Evolutionary conservation across 2,888 invertebrate species (phyloP).

Genomic region (Xestobium rufovillosum): DNA sequence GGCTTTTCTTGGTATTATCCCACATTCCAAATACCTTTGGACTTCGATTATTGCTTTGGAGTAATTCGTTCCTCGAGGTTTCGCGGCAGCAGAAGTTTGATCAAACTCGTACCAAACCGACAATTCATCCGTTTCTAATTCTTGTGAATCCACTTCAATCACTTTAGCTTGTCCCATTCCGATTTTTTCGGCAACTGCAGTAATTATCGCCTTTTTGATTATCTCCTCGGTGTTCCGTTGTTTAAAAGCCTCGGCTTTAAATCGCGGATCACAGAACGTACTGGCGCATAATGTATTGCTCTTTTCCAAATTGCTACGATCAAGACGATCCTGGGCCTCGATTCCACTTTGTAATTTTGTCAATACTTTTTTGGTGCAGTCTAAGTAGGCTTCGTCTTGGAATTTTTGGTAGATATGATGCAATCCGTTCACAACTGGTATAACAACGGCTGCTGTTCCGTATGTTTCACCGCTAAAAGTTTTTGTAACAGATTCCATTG

Average conservation of each 20-base stretch:
- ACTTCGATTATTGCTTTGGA: background rate
- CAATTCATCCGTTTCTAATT: conserved; percentile 1
- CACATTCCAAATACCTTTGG: background rate
- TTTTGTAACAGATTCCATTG: conserved; percentile 26
- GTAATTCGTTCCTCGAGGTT: background rate
- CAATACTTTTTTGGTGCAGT: conserved; percentile 9
- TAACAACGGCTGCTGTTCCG: conserved; percentile 21
- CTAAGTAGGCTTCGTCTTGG: background rate
- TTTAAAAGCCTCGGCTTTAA: conserved; percentile 16
- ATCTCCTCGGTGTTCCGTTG: conserved; percentile 10
- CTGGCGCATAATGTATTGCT: conserved; percentile 15
- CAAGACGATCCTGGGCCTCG: conserved; percentile 7
- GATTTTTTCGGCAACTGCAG: conserved; percentile 2
- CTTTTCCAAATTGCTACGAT: conserved; percentile 15
- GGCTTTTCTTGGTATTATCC: background rate
- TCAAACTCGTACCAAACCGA: background rate
- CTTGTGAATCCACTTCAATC: background rate
- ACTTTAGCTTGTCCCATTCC: background rate
- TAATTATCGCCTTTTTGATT: background rate
- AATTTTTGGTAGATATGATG: conserved; percentile 18
- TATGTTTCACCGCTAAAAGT: conserved; percentile 26
- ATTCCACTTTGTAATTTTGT: conserved; percentile 17
- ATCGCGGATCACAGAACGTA: conserved; percentile 18
- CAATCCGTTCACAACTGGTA: conserved; percentile 19
- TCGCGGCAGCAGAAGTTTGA: background rate